phyloP scores from a whole-genome alignment of 2,797 vertebrate genomes.

The Scolopax bukidnonensis region DNA sequence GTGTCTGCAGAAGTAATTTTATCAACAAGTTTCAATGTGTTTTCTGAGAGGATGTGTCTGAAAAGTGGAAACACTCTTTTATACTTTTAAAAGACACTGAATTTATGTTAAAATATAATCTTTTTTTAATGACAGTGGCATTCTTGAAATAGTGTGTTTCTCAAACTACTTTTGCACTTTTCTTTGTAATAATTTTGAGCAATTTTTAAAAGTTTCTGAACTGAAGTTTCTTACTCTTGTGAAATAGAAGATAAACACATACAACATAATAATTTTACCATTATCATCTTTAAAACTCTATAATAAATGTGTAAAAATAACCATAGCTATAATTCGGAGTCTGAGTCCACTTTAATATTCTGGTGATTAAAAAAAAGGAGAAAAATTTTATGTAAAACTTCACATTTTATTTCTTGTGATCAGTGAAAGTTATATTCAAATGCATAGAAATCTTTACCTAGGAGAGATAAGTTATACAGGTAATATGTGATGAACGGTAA shows the following conservation, averaged over 20 bases:
- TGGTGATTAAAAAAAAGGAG: neutral
- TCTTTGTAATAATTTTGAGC: neutral
- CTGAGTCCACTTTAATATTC: neutral
- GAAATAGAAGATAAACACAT: neutral
- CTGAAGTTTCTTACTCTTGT: neutral
- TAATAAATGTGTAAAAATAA: neutral
- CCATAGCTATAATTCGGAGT: neutral
- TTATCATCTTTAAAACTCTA: neutral
- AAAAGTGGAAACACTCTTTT: neutral
- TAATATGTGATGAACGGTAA: neutral
- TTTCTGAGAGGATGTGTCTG: neutral
- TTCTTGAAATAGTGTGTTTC: neutral
- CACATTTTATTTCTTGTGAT: neutral
- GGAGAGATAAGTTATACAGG: neutral
- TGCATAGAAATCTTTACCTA: neutral
- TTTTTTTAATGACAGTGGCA: neutral
- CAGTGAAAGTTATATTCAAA: neutral
- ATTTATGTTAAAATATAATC: neutral
- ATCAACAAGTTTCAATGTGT: neutral
- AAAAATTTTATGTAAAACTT: neutral
- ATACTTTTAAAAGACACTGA: neutral
- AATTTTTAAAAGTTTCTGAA: neutral
- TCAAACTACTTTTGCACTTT: neutral
- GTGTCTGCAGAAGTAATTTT: neutral
- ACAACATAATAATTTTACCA: neutral